Evolutionary conservation across 1,140 invertebrate genomes (phyloP), one percentile per base, ranked within the genome.

Genomic region (Heterodera carotae): DNA sequence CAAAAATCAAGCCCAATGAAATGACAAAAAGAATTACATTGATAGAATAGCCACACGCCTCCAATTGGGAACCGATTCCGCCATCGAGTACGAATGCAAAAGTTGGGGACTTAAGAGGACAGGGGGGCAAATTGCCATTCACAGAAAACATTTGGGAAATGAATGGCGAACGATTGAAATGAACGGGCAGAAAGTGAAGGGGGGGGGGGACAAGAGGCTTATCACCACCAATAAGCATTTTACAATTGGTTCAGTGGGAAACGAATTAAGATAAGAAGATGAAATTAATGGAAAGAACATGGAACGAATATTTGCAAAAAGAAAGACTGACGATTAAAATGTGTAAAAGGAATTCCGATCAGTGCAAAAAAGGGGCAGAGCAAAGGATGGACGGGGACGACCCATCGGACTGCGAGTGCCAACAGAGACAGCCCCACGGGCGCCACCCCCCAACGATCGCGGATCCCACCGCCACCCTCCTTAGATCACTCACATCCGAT

Each of bases 21-120:
- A 56, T 5, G 12, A 12, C 48, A 12, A 33, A 53, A 34, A 4
- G n/a, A 34, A 34, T 22, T 73, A 80, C 78, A 79, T 79, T 33
- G 29, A 80, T 76, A 43, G 62, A 22, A 64, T 81, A 79, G 18
- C 77, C 77, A 8, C 81, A n/a, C 29, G 36, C 62, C 48, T 79
- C 76, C 27, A 79, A 53, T 56, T 75, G 64, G 33, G 77, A 79
- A 31, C 77, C 77, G 29, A 79, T 69, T 15, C 76, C 76, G 34
- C 76, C 76, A 66, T 33, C 29, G 25, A 77, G 60, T 8, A 43
- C 39, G 12, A 39, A 77, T 56, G 48, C 29, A 75, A 67, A 31
- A 74, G 27, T 29, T 3, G 22, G 10, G 27, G 69, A 15, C 2
- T 72, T 39, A n/a, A 18, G 29, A 22, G 69, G 10, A 18, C 10